Percentiles rank a stretch among this genome's conserved stretches.
These are phyloP conservation scores for Choristoneura fumiferana DNA, from an alignment of 1,140 invertebrate genomes.

Conservation along the genomic window DNA sequence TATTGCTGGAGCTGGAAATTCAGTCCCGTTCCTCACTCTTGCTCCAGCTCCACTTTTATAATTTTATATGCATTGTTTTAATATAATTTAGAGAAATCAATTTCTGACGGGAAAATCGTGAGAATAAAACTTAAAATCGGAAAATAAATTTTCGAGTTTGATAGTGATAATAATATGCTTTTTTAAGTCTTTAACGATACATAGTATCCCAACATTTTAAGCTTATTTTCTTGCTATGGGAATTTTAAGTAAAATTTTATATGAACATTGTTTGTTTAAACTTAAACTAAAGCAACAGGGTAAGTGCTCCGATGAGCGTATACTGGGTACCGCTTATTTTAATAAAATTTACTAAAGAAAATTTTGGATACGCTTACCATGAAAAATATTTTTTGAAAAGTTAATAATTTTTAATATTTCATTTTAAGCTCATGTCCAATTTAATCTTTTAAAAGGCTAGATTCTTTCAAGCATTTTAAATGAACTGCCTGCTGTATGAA, in stretches of 20 bases:
- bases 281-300: slow-evolving; percentile 36
- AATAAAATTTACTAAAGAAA: slow-evolving; percentile 23
- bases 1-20: too few species aligned
- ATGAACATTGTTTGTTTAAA: neutral
- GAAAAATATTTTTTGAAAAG: slow-evolving; percentile 25
- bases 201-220: neutral
- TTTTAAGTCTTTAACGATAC: slow-evolving; percentile 9
- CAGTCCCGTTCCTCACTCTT: too few species aligned
- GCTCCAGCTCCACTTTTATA: too few species aligned
- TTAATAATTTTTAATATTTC: slow-evolving; percentile 13
- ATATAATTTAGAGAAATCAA: too few species aligned
- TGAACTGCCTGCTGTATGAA: neutral
- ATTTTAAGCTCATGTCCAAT: slow-evolving; percentile 20
- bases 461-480: slow-evolving; percentile 10
- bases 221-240: neutral
- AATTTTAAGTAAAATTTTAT: slow-evolving; percentile 2
- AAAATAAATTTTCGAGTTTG: too few species aligned
- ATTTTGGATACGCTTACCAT: slow-evolving; percentile 42
- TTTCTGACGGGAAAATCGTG: too few species aligned
- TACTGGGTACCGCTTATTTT: neutral
- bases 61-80: too few species aligned
- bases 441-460: slow-evolving; percentile 11
- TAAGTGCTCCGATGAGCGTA: slow-evolving; percentile 28
- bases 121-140: too few species aligned
- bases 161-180: too few species aligned